Percentiles rank a stretch among this genome's conserved stretches.
Evolutionary conservation across 2,888 invertebrate species (phyloP).

Genomic region (Abscondita cerata): DNA sequence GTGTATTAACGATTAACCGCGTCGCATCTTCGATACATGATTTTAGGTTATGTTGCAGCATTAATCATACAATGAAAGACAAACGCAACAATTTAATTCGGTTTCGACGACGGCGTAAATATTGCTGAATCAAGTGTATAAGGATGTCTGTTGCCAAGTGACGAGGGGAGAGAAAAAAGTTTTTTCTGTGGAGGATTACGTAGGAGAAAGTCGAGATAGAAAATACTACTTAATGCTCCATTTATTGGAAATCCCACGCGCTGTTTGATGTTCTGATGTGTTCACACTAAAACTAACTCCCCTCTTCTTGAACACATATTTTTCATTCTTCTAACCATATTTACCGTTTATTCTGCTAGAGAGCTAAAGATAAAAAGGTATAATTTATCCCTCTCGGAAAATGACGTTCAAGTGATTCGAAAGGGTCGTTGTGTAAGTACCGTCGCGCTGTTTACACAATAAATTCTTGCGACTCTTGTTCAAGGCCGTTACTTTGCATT

Average conservation of each 20-base stretch:
- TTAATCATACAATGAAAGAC: neutral
- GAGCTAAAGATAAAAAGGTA: conserved; percentile 19
- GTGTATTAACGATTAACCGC: conserved; percentile 22
- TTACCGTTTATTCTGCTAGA: conserved; percentile 25
- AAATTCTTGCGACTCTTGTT: no score
- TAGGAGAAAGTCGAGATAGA: conserved; percentile 30
- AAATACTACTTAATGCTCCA: conserved; percentile 36
- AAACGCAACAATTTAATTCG: neutral
- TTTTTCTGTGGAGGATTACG: conserved; percentile 23
- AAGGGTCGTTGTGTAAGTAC: conserved; percentile 21
- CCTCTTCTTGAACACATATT: conserved; percentile 24
- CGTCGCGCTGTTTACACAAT: conserved; percentile 13
- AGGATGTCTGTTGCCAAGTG: conserved; percentile 29
- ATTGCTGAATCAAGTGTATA: conserved; percentile 20
- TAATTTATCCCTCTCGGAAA: conserved; percentile 27
- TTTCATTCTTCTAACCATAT: conserved; percentile 29
- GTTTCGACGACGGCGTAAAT: conserved; percentile 11
- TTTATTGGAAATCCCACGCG: conserved; percentile 36
- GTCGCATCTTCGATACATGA: neutral
- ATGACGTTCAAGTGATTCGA: conserved; percentile 24
- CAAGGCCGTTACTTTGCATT: no score
- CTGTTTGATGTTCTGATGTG: conserved; percentile 36
- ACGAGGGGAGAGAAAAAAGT: conserved; percentile 17
- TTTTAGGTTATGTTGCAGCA: neutral
- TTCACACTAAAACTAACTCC: conserved; percentile 31